phyloP scores from a whole-genome alignment of 2,797 vertebrate species.

The Clangula hyemalis region DNA sequence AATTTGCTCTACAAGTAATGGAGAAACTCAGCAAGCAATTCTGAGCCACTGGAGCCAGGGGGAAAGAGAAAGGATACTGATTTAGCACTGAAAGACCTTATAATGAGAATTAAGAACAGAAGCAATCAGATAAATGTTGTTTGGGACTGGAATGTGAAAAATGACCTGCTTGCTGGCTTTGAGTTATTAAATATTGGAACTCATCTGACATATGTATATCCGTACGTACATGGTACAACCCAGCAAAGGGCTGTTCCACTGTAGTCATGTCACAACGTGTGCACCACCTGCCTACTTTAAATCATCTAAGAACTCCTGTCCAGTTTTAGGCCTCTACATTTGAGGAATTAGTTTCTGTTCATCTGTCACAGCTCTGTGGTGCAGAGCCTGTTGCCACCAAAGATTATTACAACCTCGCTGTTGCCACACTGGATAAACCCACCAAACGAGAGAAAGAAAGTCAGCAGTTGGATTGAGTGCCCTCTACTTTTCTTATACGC shows the following conservation, averaged over 20 bases:
- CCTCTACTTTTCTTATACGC: neutral
- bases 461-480: neutral
- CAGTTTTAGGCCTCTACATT: neutral
- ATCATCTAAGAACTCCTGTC: neutral
- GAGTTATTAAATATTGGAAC: neutral
- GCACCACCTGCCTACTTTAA: neutral
- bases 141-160: neutral
- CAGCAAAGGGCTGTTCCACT: neutral
- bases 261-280: neutral
- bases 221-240: neutral
- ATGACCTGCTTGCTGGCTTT: neutral
- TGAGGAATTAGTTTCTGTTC: neutral
- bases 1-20: neutral
- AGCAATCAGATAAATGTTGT: neutral
- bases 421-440: neutral
- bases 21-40: neutral
- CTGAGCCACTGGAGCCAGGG: neutral
- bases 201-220: neutral
- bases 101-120: neutral
- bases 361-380: neutral
- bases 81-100: neutral
- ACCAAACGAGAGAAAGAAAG: neutral
- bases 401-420: neutral
- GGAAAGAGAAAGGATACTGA: neutral
- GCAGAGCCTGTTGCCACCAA: neutral